Evolutionary conservation across 2,113 vertebrate species (phyloP), one percentile per base, ranked within the genome.

Genomic region (Thalassoma bifasciatum): DNA sequence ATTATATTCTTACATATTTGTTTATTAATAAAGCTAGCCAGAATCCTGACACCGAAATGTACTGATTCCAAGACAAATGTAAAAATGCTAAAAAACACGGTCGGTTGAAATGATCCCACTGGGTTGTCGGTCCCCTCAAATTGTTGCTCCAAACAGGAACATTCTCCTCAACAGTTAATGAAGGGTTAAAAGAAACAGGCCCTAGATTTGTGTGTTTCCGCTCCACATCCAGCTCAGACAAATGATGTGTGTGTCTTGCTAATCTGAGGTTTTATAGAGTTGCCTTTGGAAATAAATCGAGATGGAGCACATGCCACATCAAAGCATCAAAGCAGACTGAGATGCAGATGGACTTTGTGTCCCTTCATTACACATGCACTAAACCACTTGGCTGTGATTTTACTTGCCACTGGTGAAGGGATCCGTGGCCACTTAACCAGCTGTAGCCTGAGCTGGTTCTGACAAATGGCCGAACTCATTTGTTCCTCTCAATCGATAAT

Each of bases 281-380:
- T 16, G 64, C 50, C 66, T 82, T 82, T 70, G 56, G 83, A 82
- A 75, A 87, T 72, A 73, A 85, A 77, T 85, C 11, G 61, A 86
- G 81, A 88, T 75, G 46, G 84, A 74, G 73, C 79, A 82, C 84
- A 81, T 81, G 83, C 78, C 79, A 82, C 88, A 88, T 90, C 86
- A 86, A 82, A 91, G 84, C 66, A 82, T 89, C 72, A 81, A 84
- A 86, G 83, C 88, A 81, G 87, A 87, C 85, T 82, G 85, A 87
- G 84, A 88, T 92, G 82, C 87, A 92, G 89, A 92, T 90, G 87
- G 84, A 87, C 86, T 75, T 84, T 78, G 84, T 81, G 79, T 87
- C 77, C 82, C 82, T 85, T 92, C 89, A 90, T 91, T 92, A 87
- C 77, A 83, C 87, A 86, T 85, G 86, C 84, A 85, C 83, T 81